Evolutionary conservation across 2,113 vertebrate genomes (phyloP), one percentile per base, ranked within the genome.

Genomic region (Chloebia gouldiae): DNA sequence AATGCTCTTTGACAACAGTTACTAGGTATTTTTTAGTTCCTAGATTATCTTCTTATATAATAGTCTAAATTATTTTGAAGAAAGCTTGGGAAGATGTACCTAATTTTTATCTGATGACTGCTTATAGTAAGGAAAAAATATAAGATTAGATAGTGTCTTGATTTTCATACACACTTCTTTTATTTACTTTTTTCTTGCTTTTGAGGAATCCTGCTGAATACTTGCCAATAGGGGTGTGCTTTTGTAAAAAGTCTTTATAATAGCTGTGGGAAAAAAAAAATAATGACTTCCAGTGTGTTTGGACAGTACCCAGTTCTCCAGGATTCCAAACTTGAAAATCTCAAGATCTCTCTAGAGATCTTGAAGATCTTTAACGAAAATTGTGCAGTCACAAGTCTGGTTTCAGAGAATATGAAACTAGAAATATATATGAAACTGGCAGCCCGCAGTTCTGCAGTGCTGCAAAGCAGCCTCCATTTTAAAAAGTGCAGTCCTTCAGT

Each of bases 1-100:
- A 72, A 54, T 37, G 21, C 6, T 39, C 6, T 42, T 37, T 6
- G 12, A 10, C 1, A 0, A 16, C 1, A 4, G 5, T 59, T 75
- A 13, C 13, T 65, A 44, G 11, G 1, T 6, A 20, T 92, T 69
- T 39, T 76, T 47, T 10, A 61, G 22, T 56, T 80, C 6, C 9
- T 65, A 61, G 37, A 31, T 80, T 45, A 42, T 21, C 5, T 51
- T 80, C 24, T 35, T 82, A 23, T 66, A 15, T 39, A 61, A 17
- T 49, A 35, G 5, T 53, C 6, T 53, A 33, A 70, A 51, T 51
- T 79, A 16, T 57, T 66, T 66, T 25, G 31, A 89, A 91, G 23
- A 4, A 57, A 68, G 7, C 17, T 76, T 80, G 25, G 56, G 44
- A 70, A 80, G 16, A 53, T 75, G 2, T 61, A 23, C 31, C 53